Base-by-base conservation (phyloP, 2,797 vertebrate species). In the Telmatherina bonti region DNA sequence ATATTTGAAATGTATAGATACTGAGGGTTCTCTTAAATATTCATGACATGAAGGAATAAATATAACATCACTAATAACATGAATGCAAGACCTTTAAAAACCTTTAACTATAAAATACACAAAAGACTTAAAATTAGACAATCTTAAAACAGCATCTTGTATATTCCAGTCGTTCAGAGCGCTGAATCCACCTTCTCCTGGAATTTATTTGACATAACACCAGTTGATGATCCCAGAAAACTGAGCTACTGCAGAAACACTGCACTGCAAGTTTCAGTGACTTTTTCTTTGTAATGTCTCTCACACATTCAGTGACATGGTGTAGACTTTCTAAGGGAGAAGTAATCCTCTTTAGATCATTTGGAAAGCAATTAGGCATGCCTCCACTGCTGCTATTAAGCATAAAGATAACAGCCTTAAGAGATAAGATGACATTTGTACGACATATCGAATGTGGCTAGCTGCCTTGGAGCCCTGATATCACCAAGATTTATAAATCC, bases 281-380 rank as follows among this genome's bases (percentile, higher is more conserved):
- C 70, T 76, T 72, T 60, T 31, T 73, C 78, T 49, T 79, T 89
- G 84, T 89, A 68, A 83, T 52, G 75, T 83, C 78, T 89, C 86
- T 90, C 73, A 85, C 84, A 89, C 84, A 92, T 88, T 77, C 70
- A 81, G 75, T 78, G 81, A 86, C 85, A 89, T 8, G 31, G 49
- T 47, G 78, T 74, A 81, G 63, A 79, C 82, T 86, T 87, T 91
- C 82, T 86, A 71, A 83, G 74, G 71, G 72, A 75, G 76, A 66
- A 72, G 56, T 91, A 90, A 93, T 92, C 91, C 91, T 92, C 88
- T 90, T 89, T 84, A 90, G 85, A 90, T 93, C 82, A 91, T 92
- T 91, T 92, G 87, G 88, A 90, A 91, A 90, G 89, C 89, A 92
- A 92, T 92, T 93, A 93, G 78, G 84, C 93, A 93, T 93, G 90